phyloP scores from a whole-genome alignment of 2,797 vertebrate genomes.

The Botia almorhae region DNA sequence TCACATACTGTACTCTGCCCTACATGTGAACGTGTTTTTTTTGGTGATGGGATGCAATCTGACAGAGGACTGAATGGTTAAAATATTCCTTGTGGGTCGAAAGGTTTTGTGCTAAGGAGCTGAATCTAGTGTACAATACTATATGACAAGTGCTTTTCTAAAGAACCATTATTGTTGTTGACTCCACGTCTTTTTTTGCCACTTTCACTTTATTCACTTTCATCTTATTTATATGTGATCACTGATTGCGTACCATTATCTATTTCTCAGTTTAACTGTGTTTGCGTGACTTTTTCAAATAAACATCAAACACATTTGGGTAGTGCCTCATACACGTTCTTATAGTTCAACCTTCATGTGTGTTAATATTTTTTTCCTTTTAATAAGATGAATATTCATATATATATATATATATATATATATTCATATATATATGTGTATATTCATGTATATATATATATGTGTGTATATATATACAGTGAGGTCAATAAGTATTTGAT shows the following conservation, averaged over 20 bases:
- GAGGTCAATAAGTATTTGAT: no score
- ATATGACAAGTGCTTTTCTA: conserved; percentile 74
- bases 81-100: conserved; percentile 48
- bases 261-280: conserved; percentile 62
- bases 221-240: conserved; percentile 61
- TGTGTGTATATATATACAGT: no score
- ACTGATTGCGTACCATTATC: conserved; percentile 67
- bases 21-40: conserved; percentile 53
- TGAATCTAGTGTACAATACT: conserved; percentile 56
- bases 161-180: conserved; percentile 63
- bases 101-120: conserved; percentile 54
- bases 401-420: no score
- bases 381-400: no score
- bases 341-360: no score
- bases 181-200: conserved; percentile 49
- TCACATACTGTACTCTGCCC: conserved; percentile 35
- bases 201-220: conserved; percentile 9
- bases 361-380: no score
- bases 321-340: conserved; percentile 38
- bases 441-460: no score
- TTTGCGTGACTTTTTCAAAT: conserved; percentile 77
- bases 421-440: no score
- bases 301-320: conserved; percentile 72
- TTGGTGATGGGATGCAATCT: conserved; percentile 8
- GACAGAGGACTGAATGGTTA: conserved; percentile 33